These are phyloP conservation scores for Hozukius guyotensis DNA, from an alignment of 2,797 vertebrate species.

Conservation along the genomic window DNA sequence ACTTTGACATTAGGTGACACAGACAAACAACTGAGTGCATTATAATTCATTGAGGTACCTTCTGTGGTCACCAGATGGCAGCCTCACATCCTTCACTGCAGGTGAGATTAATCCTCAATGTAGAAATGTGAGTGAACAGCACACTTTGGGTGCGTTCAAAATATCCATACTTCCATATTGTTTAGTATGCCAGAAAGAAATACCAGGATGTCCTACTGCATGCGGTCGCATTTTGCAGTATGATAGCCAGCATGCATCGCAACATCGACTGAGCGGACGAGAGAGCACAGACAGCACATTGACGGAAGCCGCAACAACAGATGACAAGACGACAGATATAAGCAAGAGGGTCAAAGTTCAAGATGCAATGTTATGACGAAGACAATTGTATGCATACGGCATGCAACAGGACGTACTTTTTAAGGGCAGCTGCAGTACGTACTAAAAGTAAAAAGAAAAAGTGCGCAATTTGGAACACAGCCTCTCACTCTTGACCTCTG, in stretches of 20 bases:
- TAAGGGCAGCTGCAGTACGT: neutral
- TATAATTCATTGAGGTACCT: conserved; percentile 20
- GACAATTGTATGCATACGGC: neutral
- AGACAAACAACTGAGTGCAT: neutral
- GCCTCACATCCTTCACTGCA: conserved; percentile 30
- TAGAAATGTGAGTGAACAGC: neutral
- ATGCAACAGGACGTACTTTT: neutral
- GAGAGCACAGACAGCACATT: neutral
- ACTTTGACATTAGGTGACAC: neutral
- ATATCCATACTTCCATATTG: too few species aligned
- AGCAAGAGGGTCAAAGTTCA: neutral
- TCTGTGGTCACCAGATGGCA: conserved; percentile 70
- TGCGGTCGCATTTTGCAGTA: neutral
- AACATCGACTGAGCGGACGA: rapidly evolving
- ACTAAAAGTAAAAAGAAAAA: neutral
- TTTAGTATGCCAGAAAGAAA: neutral
- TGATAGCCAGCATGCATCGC: neutral
- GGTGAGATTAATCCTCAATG: conserved; percentile 11
- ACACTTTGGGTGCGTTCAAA: neutral
- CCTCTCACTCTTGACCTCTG: neutral
- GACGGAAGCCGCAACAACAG: neutral
- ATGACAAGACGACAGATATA: neutral
- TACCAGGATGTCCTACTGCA: neutral
- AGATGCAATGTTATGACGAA: neutral
- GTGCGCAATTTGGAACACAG: neutral